Evolutionary conservation across 2,113 vertebrate genomes (phyloP).

Genomic region (Ophiodon elongatus): DNA sequence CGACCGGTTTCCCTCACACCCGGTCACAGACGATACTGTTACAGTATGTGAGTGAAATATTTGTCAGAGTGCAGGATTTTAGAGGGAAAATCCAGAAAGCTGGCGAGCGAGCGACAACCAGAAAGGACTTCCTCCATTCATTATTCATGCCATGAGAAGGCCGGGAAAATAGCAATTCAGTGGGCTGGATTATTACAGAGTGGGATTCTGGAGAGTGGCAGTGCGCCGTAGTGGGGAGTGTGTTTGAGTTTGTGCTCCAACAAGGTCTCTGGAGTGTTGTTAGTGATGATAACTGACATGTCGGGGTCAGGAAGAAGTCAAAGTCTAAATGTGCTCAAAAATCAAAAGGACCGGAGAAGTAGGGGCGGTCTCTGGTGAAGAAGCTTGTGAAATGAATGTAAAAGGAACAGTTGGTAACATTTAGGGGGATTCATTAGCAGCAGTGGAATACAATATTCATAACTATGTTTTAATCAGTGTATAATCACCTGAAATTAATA

Average conservation of each 20-base stretch:
- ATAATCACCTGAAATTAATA: background rate
- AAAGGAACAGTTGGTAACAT: background rate
- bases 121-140: constrained; percentile 56
- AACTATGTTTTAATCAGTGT: too few relatives aligned
- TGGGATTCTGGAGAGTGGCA: constrained; percentile 12
- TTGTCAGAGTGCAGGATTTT: background rate
- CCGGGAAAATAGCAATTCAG: constrained; percentile 26
- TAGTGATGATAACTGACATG: constrained; percentile 70
- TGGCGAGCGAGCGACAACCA: constrained; percentile 42
- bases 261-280: constrained; percentile 48
- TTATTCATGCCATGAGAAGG: constrained; percentile 61
- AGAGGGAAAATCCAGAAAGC: constrained; percentile 1
- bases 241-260: constrained; percentile 11
- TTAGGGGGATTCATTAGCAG: background rate
- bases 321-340: constrained; percentile 4
- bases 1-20: background rate
- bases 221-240: background rate
- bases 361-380: background rate
- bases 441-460: background rate
- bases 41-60: constrained; percentile 31
- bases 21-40: background rate
- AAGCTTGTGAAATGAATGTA: background rate
- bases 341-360: background rate
- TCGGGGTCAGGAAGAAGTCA: constrained; percentile 46
- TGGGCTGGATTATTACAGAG: constrained; percentile 18